phyloP scores from a whole-genome alignment of 2,113 vertebrate species.

The Indicator indicator region DNA sequence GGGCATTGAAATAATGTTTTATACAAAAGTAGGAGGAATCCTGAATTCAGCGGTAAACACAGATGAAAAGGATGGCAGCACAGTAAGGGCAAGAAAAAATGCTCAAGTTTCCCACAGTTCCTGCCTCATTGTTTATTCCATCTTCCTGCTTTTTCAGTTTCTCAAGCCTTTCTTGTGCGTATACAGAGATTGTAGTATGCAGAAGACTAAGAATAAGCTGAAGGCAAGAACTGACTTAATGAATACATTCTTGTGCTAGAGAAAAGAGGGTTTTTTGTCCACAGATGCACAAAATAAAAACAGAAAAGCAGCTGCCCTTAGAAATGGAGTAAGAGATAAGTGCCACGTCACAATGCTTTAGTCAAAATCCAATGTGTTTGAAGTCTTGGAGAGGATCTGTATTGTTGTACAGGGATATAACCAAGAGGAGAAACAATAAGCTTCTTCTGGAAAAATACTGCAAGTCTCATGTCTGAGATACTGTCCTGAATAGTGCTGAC shows the following conservation, averaged over 20 bases:
- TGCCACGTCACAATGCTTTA: slow-evolving; percentile 36
- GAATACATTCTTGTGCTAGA: slow-evolving; percentile 60
- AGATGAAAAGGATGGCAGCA: slow-evolving; percentile 22
- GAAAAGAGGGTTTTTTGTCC: slow-evolving; percentile 62
- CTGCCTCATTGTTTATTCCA: slow-evolving; percentile 55
- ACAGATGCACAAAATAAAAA: slow-evolving; percentile 67
- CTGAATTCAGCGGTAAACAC: slow-evolving; percentile 9
- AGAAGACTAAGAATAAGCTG: slow-evolving; percentile 60
- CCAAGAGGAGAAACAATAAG: neutral
- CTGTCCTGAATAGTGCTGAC: neutral
- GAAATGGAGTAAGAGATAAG: slow-evolving; percentile 41
- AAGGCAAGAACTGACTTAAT: slow-evolving; percentile 63
- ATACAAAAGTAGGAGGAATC: slow-evolving; percentile 4
- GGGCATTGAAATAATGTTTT: neutral
- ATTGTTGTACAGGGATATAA: neutral
- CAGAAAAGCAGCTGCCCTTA: slow-evolving; percentile 68
- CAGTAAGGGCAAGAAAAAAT: slow-evolving; percentile 27
- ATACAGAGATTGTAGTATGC: slow-evolving; percentile 40
- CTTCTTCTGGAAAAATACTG: neutral
- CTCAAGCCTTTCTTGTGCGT: slow-evolving; percentile 55
- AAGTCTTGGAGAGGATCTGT: neutral
- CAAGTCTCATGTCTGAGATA: neutral
- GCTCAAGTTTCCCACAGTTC: slow-evolving; percentile 4
- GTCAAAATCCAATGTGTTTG: slow-evolving; percentile 22
- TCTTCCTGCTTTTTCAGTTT: slow-evolving; percentile 60